A percentile compares a stretch with the other conserved stretches of the same genome.
phyloP scores from a whole-genome alignment of 2,113 vertebrate genomes.

The Dromiciops gliroides region DNA sequence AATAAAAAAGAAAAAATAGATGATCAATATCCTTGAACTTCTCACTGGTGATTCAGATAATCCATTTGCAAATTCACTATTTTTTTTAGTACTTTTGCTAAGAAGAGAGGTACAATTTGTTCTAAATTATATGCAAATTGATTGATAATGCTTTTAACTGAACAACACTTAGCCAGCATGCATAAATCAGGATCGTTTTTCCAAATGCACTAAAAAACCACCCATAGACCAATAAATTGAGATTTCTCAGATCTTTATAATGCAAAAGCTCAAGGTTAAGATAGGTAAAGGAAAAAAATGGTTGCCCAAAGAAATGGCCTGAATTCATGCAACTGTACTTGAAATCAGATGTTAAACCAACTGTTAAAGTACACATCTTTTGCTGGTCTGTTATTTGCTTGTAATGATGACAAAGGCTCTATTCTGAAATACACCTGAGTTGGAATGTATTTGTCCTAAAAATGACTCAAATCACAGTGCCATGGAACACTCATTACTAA shows the following conservation, averaged over 20 bases:
- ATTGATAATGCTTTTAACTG: not conserved
- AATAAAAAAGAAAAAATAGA: constrained; percentile 53
- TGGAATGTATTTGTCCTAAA: not conserved
- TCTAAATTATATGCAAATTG: not conserved
- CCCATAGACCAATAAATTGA: not conserved
- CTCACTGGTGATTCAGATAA: not conserved
- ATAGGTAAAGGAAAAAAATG: not conserved
- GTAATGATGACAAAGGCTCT: not conserved
- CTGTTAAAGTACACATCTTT: not conserved
- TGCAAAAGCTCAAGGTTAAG: not conserved
- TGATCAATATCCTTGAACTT: not conserved
- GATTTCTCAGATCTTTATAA: not conserved
- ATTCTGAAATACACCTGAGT: not conserved
- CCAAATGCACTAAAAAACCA: accelerated
- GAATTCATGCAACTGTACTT: not conserved
- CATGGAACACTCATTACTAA: not conserved
- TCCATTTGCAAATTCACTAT: not conserved
- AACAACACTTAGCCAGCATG: not conserved
- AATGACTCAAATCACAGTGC: not conserved
- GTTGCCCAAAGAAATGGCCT: not conserved
- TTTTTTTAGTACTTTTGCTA: not conserved
- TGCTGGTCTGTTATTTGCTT: not conserved
- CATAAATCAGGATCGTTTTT: not conserved
- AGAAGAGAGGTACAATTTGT: not conserved
- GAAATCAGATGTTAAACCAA: not conserved